phyloP scores from a whole-genome alignment of 1,140 invertebrate genomes.

The Dinoponera quadriceps region DNA sequence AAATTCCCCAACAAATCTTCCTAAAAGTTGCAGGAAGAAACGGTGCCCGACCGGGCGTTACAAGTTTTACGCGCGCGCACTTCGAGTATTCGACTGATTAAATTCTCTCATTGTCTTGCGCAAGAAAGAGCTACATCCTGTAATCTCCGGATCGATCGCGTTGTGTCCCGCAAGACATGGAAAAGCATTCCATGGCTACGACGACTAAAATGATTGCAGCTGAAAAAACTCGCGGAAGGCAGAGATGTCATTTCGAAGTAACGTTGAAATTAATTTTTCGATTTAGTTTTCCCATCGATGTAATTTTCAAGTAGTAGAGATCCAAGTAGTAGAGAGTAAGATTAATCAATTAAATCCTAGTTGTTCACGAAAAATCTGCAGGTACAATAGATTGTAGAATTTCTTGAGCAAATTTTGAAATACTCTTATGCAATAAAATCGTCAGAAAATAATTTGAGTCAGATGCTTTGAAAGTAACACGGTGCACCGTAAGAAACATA shows the following conservation, averaged over 20 bases:
- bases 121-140: slow-evolving; percentile 43
- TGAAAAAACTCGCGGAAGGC: background rate
- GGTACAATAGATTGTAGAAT: too few species aligned
- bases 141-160: slow-evolving; percentile 24
- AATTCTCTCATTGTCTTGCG: slow-evolving; percentile 46
- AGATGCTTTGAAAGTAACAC: too few species aligned
- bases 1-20: slow-evolving; percentile 31
- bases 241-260: background rate
- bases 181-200: background rate
- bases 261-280: background rate
- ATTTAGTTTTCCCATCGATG: background rate
- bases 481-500: background rate
- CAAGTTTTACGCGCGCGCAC: slow-evolving; percentile 20
- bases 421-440: too few species aligned
- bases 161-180: background rate
- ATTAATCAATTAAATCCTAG: too few species aligned
- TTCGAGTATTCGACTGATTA: slow-evolving; percentile 49
- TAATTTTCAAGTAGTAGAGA: background rate
- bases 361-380: too few species aligned
- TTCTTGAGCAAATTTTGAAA: too few species aligned
- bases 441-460: too few species aligned
- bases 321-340: too few species aligned
- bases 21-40: slow-evolving; percentile 26
- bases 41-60: slow-evolving; percentile 6
- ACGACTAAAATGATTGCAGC: background rate